Evolutionary conservation across 1,140 invertebrate genomes (phyloP).

Genomic region (Trichoplusia ni): DNA sequence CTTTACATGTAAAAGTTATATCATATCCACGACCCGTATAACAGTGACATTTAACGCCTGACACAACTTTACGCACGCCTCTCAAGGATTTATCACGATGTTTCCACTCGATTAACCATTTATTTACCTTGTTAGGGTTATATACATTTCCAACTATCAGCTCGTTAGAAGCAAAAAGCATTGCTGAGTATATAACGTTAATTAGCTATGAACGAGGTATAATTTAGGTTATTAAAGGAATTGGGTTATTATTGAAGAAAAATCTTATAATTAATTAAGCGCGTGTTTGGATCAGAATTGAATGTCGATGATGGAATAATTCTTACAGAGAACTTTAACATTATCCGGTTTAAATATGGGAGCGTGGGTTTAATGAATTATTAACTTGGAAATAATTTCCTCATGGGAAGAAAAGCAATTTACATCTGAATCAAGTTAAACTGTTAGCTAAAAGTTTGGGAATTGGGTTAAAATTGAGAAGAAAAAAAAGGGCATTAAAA

Average conservation of each 20-base stretch:
- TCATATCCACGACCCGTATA: conserved; percentile 8
- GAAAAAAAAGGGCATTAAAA: no score
- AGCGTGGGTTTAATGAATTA: no score
- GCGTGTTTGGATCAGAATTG: no score
- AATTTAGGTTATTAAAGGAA: background rate
- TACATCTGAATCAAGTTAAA: no score
- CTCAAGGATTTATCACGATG: conserved; percentile 15
- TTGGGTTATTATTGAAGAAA: background rate
- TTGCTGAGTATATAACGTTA: background rate
- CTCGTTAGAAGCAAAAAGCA: conserved; percentile 5
- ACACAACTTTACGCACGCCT: conserved; percentile 13
- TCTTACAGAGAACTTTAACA: no score
- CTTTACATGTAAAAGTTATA: background rate
- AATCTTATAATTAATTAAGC: no score
- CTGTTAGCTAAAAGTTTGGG: no score
- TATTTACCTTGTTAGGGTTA: conserved; percentile 16
- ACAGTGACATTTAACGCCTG: conserved; percentile 3
- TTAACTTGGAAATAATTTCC: no score
- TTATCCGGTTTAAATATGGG: no score
- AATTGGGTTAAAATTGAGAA: no score
- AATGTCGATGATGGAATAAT: no score
- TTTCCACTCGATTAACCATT: conserved; percentile 17
- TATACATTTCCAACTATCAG: conserved; percentile 2
- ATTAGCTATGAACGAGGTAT: background rate
- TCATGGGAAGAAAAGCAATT: no score